Evolutionary conservation across 1,140 invertebrate species (phyloP), one percentile per base, ranked within the genome.

Genomic region (Drosophila saltans): DNA sequence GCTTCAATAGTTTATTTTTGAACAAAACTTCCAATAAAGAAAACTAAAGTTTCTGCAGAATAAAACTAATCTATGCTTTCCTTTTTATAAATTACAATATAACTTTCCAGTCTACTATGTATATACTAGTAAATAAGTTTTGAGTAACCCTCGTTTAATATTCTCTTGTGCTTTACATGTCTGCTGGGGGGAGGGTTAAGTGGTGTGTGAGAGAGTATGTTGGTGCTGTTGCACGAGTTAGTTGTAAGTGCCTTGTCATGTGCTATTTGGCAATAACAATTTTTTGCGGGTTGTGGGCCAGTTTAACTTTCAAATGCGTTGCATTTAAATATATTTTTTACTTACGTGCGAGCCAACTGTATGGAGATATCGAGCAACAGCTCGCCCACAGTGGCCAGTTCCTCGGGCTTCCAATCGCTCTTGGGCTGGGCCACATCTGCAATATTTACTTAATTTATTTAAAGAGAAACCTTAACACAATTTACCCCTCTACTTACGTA

Each of bases 341-440:
- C 96, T 96, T 94, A 98, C 97, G 95, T 96, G 92, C 96, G 95
- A 4, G 97, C 97, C 57, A 98, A 93, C 84, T 96, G 97, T 41
- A 95, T 94, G 3, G 97, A 97, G 75, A 98, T 96, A 92, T 98
- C 97, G 57, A 97, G 93, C 55, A 98, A 93, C 41, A 98, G 93
- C 93, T 97, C 96, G 57, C 97, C 97, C 39, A 97, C 95, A 43
- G 96, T 96, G 4, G 96, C 96, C 73, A 97, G 93, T 78, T 97
- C 96, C 92, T 96, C 96, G 0, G 96, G 94, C 88, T 95, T 95
- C 96, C 96, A 97, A 75, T 95, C 94, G 1, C 94, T 94, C 80
- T 96, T 95, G 0, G 96, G 96, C 81, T 95, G 94, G 6, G 96
- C 94, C 58, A 97, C 94, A 91, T 95, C 96, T 97, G 92, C 36